phyloP scores from a whole-genome alignment of 2,888 invertebrate genomes.

The Drosophila imparisetae region DNA sequence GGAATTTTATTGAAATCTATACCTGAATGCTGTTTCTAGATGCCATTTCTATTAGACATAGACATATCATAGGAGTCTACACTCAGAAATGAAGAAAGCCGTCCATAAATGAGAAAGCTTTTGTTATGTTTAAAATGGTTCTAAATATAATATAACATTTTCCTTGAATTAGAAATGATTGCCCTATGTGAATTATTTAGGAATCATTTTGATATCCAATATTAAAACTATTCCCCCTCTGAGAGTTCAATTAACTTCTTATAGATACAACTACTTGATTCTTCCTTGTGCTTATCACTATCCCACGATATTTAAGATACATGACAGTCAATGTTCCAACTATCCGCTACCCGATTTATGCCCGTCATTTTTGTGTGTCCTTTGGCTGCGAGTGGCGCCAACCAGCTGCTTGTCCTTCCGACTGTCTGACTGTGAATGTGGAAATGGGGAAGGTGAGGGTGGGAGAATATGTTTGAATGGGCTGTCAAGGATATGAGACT shows the following conservation, averaged over 20 bases:
- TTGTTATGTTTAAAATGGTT: background rate
- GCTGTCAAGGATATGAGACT: slow-evolving; percentile 44
- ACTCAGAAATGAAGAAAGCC: background rate
- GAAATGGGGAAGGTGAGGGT: background rate
- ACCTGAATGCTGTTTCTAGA: background rate
- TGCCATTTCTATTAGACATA: background rate
- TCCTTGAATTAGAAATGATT: no score
- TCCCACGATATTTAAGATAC: background rate
- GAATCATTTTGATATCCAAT: background rate
- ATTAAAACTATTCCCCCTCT: background rate
- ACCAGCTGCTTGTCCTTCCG: slow-evolving; percentile 22
- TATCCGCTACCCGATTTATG: background rate
- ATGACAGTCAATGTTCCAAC: background rate
- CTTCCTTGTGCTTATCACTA: background rate
- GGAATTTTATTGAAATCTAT: background rate
- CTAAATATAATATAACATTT: no score
- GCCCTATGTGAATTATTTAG: background rate
- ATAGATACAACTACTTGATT: background rate
- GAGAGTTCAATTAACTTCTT: background rate
- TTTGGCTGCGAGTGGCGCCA: slow-evolving; percentile 44
- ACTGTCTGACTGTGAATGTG: slow-evolving; percentile 1
- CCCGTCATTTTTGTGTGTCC: slow-evolving; percentile 20
- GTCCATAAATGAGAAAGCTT: background rate
- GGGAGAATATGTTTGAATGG: slow-evolving; percentile 7
- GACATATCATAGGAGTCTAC: background rate